Base-by-base conservation (phyloP, 2,113 vertebrate species). In the Phodopus roborovskii region DNA sequence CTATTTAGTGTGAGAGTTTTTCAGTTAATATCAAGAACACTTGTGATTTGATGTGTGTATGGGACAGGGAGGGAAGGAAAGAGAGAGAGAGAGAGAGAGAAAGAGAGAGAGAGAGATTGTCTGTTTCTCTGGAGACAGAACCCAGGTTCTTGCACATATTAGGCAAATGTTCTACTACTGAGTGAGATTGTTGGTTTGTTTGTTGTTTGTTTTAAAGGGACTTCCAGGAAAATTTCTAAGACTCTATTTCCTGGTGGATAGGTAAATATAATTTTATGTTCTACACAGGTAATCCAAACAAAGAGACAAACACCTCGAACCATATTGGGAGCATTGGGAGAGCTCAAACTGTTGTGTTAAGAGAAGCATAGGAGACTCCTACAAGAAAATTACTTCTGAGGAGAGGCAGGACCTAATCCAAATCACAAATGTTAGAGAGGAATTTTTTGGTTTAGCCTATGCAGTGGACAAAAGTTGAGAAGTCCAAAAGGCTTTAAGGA, bases 41-140 rank as follows among this genome's bases (percentile, higher is more conserved):
- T 20, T 86, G 22, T 70, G 60, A 95, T 33, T 60, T 74, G 0
- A 28, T 66, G 62, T 68, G 42, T 66, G 16, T 85, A 17, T 28
- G 36, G 5, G 36, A 0, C 15, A 0, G 2, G 7, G 68, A 36
- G 68, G 7, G 68, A 17, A 16, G 8, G 7, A n/a, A 16, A n/a
- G 62, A 64, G 24, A 64, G 62, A 64, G 62, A 64, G 62, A 64
- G 24, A 64, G 62, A 64, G 7, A 64, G 62, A 62, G 60, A 66
- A 26, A 66, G 62, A 66, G 62, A 66, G 68, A 71, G 36, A 71
- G 6, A 70, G 68, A 70, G 68, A 36, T 20, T 30, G n/a, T 19
- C 24, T 10, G 42, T 36, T 42, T 36, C 42, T 30, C 26, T 75
- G 3, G 58, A 48, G 12, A 33, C 13, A 28, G 26, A 58, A 39